These are phyloP conservation scores for Apogon talboti DNA, from an alignment of 2,797 vertebrate species.

Conservation along the genomic window DNA sequence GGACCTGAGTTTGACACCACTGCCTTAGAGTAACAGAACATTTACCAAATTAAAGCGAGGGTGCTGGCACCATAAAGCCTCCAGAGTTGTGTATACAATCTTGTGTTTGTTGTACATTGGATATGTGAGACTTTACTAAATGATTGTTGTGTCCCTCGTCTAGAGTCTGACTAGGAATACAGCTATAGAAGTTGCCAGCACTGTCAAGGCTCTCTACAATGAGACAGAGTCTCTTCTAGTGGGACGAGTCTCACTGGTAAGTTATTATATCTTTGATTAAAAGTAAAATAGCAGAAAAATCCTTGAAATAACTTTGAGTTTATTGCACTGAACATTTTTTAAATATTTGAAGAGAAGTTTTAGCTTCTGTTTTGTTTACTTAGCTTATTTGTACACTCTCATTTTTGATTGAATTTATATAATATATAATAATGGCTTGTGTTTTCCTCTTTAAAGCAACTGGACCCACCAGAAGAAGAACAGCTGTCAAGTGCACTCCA, in stretches of 20 bases:
- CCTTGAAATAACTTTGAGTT: too few species aligned
- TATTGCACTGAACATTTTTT: too few species aligned
- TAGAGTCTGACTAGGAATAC: constrained; percentile 95
- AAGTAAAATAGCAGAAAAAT: too few species aligned
- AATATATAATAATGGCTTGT: not conserved
- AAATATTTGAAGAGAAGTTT: too few species aligned
- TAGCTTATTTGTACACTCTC: too few species aligned
- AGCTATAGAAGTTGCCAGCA: constrained; percentile 94
- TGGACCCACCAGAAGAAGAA: constrained; percentile 95
- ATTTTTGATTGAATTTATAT: too few species aligned
- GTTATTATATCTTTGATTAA: constrained; percentile 33
- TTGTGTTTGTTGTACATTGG: not conserved
- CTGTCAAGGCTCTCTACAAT: constrained; percentile 95
- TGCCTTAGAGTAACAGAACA: not conserved
- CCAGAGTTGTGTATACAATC: not conserved
- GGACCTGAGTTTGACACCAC: too few species aligned
- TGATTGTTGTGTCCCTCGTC: constrained; percentile 30
- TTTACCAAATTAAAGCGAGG: not conserved
- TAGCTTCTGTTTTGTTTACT: too few species aligned
- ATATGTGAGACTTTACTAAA: not conserved
- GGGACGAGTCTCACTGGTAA: constrained; percentile 94
- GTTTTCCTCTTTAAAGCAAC: constrained; percentile 82
- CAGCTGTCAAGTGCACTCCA: constrained; percentile 91
- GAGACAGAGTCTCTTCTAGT: constrained; percentile 95
- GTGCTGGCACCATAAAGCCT: not conserved